Base-by-base conservation (phyloP, 2,113 vertebrate species). In the Casuarius casuarius region DNA sequence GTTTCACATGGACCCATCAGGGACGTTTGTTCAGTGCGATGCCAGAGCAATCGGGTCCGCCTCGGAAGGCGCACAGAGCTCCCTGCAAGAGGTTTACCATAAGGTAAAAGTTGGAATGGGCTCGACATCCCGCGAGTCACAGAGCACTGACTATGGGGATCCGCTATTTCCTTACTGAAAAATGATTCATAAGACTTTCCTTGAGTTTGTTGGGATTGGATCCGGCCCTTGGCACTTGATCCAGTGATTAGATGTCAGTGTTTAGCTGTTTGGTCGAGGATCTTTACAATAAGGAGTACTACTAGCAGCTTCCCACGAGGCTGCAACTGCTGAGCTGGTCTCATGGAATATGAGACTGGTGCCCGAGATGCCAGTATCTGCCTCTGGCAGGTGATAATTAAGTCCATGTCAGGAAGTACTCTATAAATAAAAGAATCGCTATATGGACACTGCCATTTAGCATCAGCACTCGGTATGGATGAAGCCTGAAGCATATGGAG, bases 1-100 rank as follows among this genome's bases (percentile, higher is more conserved):
- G 92, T 99, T 99, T 97, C 99, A 99, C 97, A 99, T 99, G 99
- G 99, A 99, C 90, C 99, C 99, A 3, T 99, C 99, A 18, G 99
- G 99, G 74, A 99, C 99, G 2, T 99, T 99, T 84, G 99, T 99
- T 76, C 99, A 99, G 96, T 99, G 99, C n/a, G 99, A 99, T 44
- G 99, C 99, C 87, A 98, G 99, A 93, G 99, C 99, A 18, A 99
- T 99, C 18, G 99, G 99, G 90, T 99, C 99, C 12, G 99, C 99
- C 40, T 99, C 99, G 5, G 99, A 99, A 95, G 99, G 99, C 5
- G 99, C 99, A 16, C 99, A 99, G 98, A 99, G 99, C 97, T 99
- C 99, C 33, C 98, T 99, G 95, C 99, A 99, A 48, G 99, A 99
- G 96, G 99, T 99, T 95, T 99, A 99, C 97, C 99, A 99, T 95